A percentile compares a stretch with the other conserved stretches of the same genome.
phyloP scores from a whole-genome alignment of 2,797 vertebrate genomes.

The Cynodonichthys magdalenae region DNA sequence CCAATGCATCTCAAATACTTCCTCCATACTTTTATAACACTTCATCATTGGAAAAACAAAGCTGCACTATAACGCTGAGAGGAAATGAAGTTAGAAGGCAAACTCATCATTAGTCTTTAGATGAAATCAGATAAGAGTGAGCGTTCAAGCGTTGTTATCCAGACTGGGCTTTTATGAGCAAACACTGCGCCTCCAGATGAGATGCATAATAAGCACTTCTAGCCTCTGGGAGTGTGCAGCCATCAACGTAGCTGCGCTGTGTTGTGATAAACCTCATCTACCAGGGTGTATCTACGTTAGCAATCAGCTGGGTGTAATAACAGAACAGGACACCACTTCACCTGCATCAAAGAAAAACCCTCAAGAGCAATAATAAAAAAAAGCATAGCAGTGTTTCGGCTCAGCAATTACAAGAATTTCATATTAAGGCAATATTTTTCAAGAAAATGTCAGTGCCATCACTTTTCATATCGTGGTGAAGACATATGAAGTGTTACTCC shows the following conservation, averaged over 20 bases:
- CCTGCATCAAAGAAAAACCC: conserved; percentile 54
- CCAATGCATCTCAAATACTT: conserved; percentile 74
- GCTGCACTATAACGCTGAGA: conserved; percentile 52
- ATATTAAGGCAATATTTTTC: conserved; percentile 61
- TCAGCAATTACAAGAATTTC: conserved; percentile 61
- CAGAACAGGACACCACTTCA: conserved; percentile 60
- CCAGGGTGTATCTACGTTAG: conserved; percentile 65
- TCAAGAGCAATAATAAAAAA: conserved; percentile 58
- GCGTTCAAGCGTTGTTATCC: conserved; percentile 76
- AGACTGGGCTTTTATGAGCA: conserved; percentile 70
- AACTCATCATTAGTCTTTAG: conserved; percentile 75
- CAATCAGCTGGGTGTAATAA: conserved; percentile 69
- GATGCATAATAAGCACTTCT: conserved; percentile 75
- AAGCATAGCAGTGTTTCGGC: conserved; percentile 42
- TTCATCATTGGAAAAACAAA: conserved; percentile 64
- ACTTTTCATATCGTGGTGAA: conserved; percentile 50
- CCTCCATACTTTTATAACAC: conserved; percentile 65
- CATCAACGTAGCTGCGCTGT: conserved; percentile 56
- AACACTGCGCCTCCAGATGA: conserved; percentile 65
- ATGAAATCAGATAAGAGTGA: conserved; percentile 75
- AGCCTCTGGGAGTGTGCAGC: conserved; percentile 68
- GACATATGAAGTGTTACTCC: conserved; percentile 46
- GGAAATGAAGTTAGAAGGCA: conserved; percentile 76
- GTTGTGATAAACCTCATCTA: conserved; percentile 75
- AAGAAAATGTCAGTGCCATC: conserved; percentile 58